These are phyloP conservation scores for Sus scrofa DNA, from an alignment of 2,113 vertebrate species.

Conservation along the genomic window DNA sequence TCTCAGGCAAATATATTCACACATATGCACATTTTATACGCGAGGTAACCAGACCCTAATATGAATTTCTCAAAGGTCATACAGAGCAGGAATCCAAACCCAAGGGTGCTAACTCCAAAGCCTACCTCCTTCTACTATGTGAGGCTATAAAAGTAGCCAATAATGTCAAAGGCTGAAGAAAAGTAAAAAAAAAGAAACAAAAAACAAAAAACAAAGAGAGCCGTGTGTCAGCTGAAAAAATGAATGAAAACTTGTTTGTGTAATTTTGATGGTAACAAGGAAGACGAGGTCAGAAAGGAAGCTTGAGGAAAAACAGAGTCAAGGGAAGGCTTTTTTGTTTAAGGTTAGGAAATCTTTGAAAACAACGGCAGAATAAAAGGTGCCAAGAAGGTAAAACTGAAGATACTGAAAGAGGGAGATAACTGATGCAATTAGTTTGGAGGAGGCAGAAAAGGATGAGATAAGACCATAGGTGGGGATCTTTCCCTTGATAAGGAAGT, in stretches of 20 bases:
- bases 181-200: conserved; percentile 5
- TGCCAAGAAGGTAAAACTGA: not conserved
- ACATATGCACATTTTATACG: not conserved
- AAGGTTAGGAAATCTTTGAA: not conserved
- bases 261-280: not conserved
- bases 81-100: not conserved
- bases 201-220: not conserved
- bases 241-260: not conserved
- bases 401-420: not conserved
- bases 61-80: not conserved
- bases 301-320: not conserved
- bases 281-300: not conserved
- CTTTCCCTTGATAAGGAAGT: not conserved
- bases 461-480: not conserved
- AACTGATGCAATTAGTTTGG: not conserved
- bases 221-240: not conserved
- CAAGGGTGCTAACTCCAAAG: not conserved
- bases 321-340: not conserved
- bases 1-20: not conserved
- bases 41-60: not conserved
- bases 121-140: not conserved
- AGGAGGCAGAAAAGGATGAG: not conserved
- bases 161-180: not conserved
- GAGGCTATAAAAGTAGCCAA: not conserved
- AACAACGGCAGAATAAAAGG: not conserved